phyloP scores from a whole-genome alignment of 1,140 invertebrate species.

The Panagrolaimus sp. region DNA sequence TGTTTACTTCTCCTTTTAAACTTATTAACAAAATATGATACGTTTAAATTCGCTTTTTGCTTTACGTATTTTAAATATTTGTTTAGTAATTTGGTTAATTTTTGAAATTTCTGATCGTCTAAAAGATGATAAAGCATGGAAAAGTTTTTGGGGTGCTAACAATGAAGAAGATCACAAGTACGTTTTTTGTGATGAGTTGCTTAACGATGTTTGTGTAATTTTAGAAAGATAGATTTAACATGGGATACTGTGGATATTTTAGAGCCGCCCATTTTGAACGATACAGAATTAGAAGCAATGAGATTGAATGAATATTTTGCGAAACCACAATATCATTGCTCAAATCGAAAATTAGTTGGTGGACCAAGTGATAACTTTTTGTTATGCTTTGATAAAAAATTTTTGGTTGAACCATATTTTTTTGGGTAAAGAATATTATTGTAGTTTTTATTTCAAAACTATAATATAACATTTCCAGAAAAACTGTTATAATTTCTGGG shows the following conservation, averaged over 20 bases:
- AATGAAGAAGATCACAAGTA: background rate
- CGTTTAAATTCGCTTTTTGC: too few species aligned
- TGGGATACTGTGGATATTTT: background rate
- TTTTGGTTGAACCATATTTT: background rate
- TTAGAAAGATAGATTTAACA: background rate
- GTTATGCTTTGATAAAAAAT: conserved; percentile 4
- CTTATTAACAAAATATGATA: too few species aligned
- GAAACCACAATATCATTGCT: conserved; percentile 1
- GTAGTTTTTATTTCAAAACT: background rate
- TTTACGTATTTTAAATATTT: too few species aligned
- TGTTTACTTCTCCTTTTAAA: too few species aligned
- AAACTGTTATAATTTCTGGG: background rate
- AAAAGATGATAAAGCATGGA: background rate
- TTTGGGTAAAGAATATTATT: too few species aligned
- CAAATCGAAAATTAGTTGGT: background rate
- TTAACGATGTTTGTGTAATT: background rate
- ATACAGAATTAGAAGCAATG: background rate
- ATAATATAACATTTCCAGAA: background rate
- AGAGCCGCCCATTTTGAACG: background rate
- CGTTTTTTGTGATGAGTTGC: too few species aligned
- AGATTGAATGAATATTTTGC: background rate
- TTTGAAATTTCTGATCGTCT: background rate
- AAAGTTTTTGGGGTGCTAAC: background rate
- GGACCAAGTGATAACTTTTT: background rate
- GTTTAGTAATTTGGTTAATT: too few species aligned